Conservation (phyloP, 2,113 vertebrate species). For the Todiramphus chloris region DNA sequence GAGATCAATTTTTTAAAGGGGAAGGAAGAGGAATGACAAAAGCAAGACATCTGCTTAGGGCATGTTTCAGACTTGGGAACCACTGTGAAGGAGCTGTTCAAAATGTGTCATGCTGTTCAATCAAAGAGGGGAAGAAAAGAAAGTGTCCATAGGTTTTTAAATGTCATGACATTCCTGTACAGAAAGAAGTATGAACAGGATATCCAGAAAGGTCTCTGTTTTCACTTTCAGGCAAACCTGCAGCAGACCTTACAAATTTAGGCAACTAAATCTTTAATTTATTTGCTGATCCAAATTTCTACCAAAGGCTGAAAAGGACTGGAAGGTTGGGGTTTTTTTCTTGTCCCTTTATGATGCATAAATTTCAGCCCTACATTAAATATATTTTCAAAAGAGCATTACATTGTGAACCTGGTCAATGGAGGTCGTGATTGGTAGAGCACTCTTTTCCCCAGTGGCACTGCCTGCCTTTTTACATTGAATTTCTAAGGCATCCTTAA, state of each 20-base stretch:
- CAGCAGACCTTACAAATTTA: background rate
- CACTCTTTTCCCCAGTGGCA: constrained; percentile 63
- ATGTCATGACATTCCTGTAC: background rate
- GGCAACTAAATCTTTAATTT: background rate
- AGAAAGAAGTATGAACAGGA: background rate
- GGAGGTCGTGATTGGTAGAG: background rate
- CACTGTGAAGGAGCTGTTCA: background rate
- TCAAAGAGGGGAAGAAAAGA: background rate
- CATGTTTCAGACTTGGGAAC: background rate
- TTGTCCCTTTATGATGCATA: background rate
- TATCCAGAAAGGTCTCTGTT: background rate
- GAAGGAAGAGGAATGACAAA: background rate
- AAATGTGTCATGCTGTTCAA: background rate
- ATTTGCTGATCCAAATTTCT: background rate
- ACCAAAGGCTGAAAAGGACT: background rate
- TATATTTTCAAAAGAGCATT: constrained; percentile 11
- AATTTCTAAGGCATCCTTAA: constrained; percentile 55
- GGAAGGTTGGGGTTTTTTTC: background rate
- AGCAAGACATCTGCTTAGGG: background rate
- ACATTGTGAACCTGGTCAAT: constrained; percentile 13
- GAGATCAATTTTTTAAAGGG: background rate
- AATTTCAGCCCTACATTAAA: background rate
- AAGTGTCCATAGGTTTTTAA: background rate
- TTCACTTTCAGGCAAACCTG: background rate
- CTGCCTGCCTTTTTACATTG: constrained; percentile 38